Conservation (phyloP, 1,140 invertebrate species). For the Pantala flavescens region DNA sequence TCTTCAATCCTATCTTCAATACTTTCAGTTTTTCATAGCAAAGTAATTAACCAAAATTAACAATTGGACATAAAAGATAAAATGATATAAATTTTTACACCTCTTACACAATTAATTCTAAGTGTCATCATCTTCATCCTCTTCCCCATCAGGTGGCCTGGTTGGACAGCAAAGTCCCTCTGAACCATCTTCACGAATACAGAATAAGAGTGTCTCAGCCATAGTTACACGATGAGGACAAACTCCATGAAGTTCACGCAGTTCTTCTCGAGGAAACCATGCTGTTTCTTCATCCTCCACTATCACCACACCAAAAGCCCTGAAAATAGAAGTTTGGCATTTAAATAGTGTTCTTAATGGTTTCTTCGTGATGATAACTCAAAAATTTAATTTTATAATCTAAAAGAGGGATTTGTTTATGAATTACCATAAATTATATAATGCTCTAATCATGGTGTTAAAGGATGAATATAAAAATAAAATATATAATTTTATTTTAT, state of each 20-base stretch:
- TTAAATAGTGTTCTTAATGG: no score
- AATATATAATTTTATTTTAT: no score
- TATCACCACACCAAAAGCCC: slow-evolving; percentile 63
- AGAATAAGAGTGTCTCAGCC: slow-evolving; percentile 69
- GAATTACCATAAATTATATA: no score
- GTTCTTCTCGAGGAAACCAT: slow-evolving; percentile 81
- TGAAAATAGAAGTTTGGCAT: slow-evolving; percentile 33
- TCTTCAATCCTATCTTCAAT: no score
- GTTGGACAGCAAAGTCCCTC: slow-evolving; percentile 75
- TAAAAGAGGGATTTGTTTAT: no score
- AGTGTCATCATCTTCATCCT: slow-evolving; percentile 36
- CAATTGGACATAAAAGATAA: neutral
- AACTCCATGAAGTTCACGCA: slow-evolving; percentile 80
- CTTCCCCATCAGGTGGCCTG: slow-evolving; percentile 49
- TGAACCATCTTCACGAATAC: slow-evolving; percentile 67
- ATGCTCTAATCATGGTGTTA: no score
- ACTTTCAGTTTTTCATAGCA: neutral
- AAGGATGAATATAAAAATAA: no score
- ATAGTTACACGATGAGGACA: slow-evolving; percentile 65
- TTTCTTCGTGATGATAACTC: no score
- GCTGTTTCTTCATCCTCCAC: slow-evolving; percentile 83
- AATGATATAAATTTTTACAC: no score
- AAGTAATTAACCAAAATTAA: neutral
- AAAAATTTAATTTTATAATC: no score
- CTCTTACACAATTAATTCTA: slow-evolving; percentile 6